Evolutionary conservation across 2,888 invertebrate species (phyloP), one percentile per base, ranked within the genome.

Genomic region (Macrophya annulata): DNA sequence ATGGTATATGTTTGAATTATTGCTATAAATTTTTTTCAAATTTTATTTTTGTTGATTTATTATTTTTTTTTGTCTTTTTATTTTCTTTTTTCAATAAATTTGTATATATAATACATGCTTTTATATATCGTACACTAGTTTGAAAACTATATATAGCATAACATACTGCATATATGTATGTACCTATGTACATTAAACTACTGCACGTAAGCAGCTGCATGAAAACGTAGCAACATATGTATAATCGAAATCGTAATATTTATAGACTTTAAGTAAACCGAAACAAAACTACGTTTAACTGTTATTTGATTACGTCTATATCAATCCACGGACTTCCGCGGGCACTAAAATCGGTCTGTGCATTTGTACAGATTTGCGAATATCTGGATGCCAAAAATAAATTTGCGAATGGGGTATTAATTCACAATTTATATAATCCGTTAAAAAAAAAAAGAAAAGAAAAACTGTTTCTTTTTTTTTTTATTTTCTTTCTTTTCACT

Each of bases 231-330:
- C 3, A 31, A 31, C 31, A 1, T 31, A 31, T 31, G 3, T 3
- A 1, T 31, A 31, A 77, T 77, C 43, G n/a, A 51, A 77, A 77
- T 48, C 45, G n/a, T 55, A 77, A 37, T 77, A 77, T 77, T 77
- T 51, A 55, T 77, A 77, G 77, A 77, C 37, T 51, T 55, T 17
- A 2, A 48, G 77, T 77, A 77, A 77, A 77, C 77, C 37, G 37
- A 68, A 68, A 68, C 43, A n/a, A 45, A 21, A 74, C 72, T 45
- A 4, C 48, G 77, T 77, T 77, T 77, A 37, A 77, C n/a, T 77
- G 1, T 21, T 45, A 74, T 74, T 74, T 74, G 72, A 72, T 72
- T 72, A 68, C 65, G 3, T 43, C 15, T 37, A n/a, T 12, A 62
- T 9, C 12, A 25, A 31, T 62, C 3, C 25, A 12, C 68, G 68